Conservation (phyloP, 64 coral and sea anemone species). For the Platygyra sinensis region DNA sequence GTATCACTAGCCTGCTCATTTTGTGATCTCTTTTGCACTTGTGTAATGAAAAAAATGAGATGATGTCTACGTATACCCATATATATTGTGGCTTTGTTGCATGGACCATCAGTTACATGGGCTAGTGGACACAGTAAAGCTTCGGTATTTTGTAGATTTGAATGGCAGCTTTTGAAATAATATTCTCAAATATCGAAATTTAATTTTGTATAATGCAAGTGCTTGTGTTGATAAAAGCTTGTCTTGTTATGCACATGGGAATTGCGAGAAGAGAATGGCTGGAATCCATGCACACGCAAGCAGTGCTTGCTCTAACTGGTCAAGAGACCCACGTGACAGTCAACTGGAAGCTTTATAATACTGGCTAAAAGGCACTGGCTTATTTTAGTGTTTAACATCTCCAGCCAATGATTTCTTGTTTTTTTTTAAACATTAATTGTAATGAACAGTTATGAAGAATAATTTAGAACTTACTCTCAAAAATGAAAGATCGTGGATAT, state of each 20-base stretch:
- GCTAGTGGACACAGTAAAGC: no score
- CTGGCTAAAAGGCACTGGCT: background rate
- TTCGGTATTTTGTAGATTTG: conserved; percentile 4
- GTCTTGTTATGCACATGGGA: background rate
- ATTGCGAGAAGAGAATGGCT: conserved; percentile 38
- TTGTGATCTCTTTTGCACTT: no score
- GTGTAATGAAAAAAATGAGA: no score
- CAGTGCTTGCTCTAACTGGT: conserved; percentile 23
- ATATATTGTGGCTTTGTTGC: no score
- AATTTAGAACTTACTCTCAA: background rate
- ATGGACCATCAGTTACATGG: no score
- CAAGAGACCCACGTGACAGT: background rate
- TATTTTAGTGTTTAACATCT: background rate
- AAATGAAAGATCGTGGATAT: no score
- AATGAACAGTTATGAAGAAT: background rate
- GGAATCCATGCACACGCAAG: conserved; percentile 28
- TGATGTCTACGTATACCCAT: no score
- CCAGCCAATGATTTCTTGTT: background rate
- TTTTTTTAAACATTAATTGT: no score
- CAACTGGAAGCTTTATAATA: background rate
- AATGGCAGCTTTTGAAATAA: no score
- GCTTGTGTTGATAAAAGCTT: background rate
- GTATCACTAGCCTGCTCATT: no score
- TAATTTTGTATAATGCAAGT: background rate
- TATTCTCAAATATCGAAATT: no score